A percentile compares a stretch with the other conserved stretches of the same genome.
These are phyloP conservation scores for Stegastes partitus DNA, from an alignment of 2,113 vertebrate genomes.

Conservation along the genomic window DNA sequence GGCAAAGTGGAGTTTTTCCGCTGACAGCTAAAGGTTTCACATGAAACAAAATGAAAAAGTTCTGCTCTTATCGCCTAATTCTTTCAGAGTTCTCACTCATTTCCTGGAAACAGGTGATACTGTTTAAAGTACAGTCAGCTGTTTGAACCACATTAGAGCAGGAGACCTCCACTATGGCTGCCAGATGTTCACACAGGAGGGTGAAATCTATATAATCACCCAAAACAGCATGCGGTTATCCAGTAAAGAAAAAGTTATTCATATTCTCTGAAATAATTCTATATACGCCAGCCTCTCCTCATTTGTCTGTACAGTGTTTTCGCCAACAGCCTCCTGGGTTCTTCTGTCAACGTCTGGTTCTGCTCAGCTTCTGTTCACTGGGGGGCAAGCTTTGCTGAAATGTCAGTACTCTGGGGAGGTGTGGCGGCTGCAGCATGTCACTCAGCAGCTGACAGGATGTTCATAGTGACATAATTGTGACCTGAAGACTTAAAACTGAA, in stretches of 20 bases:
- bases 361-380: not conserved
- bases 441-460: conserved; percentile 32
- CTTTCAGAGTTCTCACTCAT: not conserved
- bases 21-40: not conserved
- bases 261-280: not conserved
- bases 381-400: conserved; percentile 2
- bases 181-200: conserved; percentile 3
- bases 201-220: not conserved
- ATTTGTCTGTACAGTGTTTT: not conserved
- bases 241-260: not conserved
- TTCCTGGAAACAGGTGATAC: not conserved
- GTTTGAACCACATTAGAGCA: conserved; percentile 14
- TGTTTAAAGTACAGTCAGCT: conserved; percentile 21
- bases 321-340: conserved; percentile 3
- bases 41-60: not conserved
- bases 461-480: conserved; percentile 30
- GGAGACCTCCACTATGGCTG: not conserved
- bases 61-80: not conserved
- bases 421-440: conserved; percentile 23
- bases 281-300: not conserved
- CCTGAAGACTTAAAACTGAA: conserved; percentile 29
- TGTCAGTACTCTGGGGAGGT: conserved; percentile 18
- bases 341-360: not conserved
- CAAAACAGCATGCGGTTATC: too few species aligned
- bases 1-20: not conserved